phyloP scores from a whole-genome alignment of 2,797 vertebrate genomes.

The Anniella stebbinsi region DNA sequence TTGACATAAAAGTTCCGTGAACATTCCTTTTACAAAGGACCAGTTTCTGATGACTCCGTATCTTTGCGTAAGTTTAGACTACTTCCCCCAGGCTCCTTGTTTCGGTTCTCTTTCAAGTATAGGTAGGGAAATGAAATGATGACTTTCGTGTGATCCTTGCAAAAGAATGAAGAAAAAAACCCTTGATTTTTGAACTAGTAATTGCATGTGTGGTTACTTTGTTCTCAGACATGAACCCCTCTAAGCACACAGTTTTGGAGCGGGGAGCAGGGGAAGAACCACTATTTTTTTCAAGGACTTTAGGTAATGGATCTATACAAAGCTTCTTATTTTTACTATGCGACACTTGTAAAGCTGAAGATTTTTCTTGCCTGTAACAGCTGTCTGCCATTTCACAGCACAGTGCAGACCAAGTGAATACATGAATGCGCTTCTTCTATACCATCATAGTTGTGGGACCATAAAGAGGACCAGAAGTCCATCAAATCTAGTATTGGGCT shows the following conservation, averaged over 20 bases:
- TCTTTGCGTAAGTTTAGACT: not conserved
- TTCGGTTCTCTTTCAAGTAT: slow-evolving; percentile 4
- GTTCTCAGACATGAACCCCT: not conserved
- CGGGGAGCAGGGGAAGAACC: not conserved
- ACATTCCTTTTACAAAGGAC: not conserved
- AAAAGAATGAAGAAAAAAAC: not conserved
- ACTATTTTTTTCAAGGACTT: not conserved
- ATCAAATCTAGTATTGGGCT: not conserved
- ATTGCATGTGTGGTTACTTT: not conserved
- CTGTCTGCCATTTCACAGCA: not conserved
- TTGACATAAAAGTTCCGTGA: not conserved
- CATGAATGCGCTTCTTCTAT: not conserved
- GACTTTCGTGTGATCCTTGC: not conserved
- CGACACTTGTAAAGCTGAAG: not conserved
- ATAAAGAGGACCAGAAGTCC: not conserved
- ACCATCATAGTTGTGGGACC: not conserved
- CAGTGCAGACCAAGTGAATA: not conserved
- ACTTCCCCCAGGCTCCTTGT: not conserved
- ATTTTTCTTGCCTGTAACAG: not conserved
- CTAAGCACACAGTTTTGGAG: not conserved
- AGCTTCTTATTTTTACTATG: not conserved
- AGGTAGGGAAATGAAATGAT: slow-evolving; percentile 7
- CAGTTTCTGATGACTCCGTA: slow-evolving; percentile 15
- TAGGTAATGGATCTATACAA: not conserved
- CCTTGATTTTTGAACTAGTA: slow-evolving; percentile 10